Base-by-base conservation (phyloP, 1,140 invertebrate species). In the Lutraria rhynchaena region DNA sequence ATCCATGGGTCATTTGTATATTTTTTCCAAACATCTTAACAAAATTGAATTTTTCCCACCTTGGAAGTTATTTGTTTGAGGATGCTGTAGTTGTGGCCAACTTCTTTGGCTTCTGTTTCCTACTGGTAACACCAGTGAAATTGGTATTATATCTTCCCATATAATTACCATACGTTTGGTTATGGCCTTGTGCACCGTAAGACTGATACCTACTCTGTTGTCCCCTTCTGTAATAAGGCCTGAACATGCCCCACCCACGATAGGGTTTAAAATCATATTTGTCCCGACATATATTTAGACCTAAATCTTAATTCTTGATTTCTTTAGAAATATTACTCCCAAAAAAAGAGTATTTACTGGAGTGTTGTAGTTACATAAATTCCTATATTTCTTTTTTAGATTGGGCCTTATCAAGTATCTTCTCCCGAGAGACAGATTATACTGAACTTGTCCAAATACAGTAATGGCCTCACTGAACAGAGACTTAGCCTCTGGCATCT, bases 251-350 rank as follows among this genome's bases (percentile, higher is more conserved):
- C 57, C 57, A 9, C 57, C 33, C 33, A 24, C 57, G 27, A 24
- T 24, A 60, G 29, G 29, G 33, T n/a, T n/a, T n/a, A n/a, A n/a
- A n/a, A n/a, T n/a, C n/a, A 31, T 24, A 3, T 60, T 31, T 33
- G 29, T 60, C 11, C 57, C 57, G 13, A 60, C 5, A 31, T 31
- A 29, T 24, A 24, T 60, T n/a, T 31, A 17, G n/a, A 24, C 0
- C 11, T 53, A 19, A 51, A n/a, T n/a, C n/a, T n/a, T n/a, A 53
- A 75, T 9, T 37, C 22, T 44, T 75, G 19, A 75, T 75, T 44
- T 75, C 71, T 41, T 75, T 75, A 24, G 53, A n/a, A 7, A 75
- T 19, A 33, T 75, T 33, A 60, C 60, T 55, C 22, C 71, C 71
- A 75, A 75, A 75, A 2, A 75, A 46, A n/a, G n/a, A 67, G 15